Evolutionary conservation across 1,140 invertebrate genomes (phyloP), one percentile per base, ranked within the genome.

Genomic region (Drepana arcuata): DNA sequence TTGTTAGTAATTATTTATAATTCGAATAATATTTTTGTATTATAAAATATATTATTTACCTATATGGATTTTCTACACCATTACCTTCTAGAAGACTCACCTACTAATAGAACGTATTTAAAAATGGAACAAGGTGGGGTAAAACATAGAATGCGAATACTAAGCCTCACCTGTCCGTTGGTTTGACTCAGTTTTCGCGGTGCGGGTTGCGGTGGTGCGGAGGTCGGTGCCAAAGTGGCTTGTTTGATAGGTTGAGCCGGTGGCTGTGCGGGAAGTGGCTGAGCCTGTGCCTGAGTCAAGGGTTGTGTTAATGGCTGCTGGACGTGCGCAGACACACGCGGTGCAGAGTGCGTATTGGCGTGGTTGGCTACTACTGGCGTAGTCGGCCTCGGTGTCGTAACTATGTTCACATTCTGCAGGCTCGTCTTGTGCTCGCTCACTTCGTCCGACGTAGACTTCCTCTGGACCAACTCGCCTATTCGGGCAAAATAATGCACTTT

Each of bases 161-260:
- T 16, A 28, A 46, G 32, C 48, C 62, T 72, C 59, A 77, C 69
- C 72, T 68, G 71, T 51, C 73, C 72, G 34, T 77, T 81, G 3
- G 64, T 26, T 41, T 81, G 74, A 44, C 74, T 79, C 24, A 84
- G 57, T 63, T 73, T 74, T 46, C 83, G 53, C 9, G 83, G 80
- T 36, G 83, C 80, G 0, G 80, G 83, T 51, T 84, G 82, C 28
- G 82, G 83, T 29, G 79, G 62, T 7, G 57, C 58, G 11, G 64
- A 41, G 33, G 54, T n/a, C n/a, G 48, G 48, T 48, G 56, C 48
- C 29, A 48, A 49, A 2, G 45, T 36, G 29, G 51, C 47, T 43
- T 64, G 57, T 34, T 53, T 61, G 26, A 28, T 27, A 23, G 39
- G 34, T 36, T 43, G 43, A 27, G 37, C 7, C 16, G 40, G 55